Base-by-base conservation (phyloP, 2,113 vertebrate species). In the Cyprinodon brontotheroides region DNA sequence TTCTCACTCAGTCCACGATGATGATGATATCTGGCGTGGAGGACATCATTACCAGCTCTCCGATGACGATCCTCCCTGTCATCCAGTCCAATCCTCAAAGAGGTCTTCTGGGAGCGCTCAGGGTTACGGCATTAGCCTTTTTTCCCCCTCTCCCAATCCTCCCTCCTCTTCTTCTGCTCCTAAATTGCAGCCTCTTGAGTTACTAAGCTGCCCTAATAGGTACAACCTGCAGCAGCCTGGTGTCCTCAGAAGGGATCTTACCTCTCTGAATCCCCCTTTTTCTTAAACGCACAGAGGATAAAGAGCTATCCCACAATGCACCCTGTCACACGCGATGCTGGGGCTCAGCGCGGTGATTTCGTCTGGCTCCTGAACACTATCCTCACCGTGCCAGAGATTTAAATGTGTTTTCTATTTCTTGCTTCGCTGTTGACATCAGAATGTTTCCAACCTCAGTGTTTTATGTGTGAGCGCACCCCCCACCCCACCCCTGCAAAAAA, bases 321-420 rank as follows among this genome's bases (percentile, higher is more conserved):
- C 74, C 81, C 85, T 89, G 89, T 88, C 86, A 93, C 91, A 91
- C 77, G 80, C 88, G 78, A 89, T 94, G 92, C 90, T 68, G 82
- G 80, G 91, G 85, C 79, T 87, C 84, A 84, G 84, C 74, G 69
- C 68, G 80, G 74, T 92, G 86, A 90, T 94, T 93, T 91, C 29
- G 87, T 92, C 80, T 93, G 93, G 89, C 89, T 92, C 90, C 93
- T 85, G 94, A 94, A 91, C 87, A 91, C 80, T 50, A 69, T 81
- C 87, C 68, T 82, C 93, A 70, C 17, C 17, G 91, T 92, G 88
- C 91, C 92, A 93, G 74, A 66, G 75, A 87, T 91, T 93, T 91
- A 94, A 91, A 94, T 96, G 93, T 95, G 95, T 93, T 96, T 96
- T 95, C 90, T 92, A 80, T 96, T 95, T 94, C 90, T 95, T 83